phyloP scores from a whole-genome alignment of 1,140 invertebrate genomes.

The Scaptomyza montana region DNA sequence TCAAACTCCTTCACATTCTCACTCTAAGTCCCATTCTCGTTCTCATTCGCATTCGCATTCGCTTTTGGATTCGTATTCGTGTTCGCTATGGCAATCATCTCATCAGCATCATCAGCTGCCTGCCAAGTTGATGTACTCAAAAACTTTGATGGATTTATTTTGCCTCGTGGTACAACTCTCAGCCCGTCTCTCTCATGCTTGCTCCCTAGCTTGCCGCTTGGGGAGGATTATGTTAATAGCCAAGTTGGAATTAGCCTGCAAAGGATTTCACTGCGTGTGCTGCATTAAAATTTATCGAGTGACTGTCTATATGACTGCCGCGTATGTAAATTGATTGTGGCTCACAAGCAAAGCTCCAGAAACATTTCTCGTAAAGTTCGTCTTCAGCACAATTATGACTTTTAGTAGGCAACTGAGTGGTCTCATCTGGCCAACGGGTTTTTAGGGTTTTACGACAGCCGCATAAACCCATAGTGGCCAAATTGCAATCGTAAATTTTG shows the following conservation, averaged over 20 bases:
- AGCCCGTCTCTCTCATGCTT: neutral
- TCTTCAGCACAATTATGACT: conserved; percentile 52
- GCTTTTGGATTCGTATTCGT: conserved; percentile 14
- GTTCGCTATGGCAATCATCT: conserved; percentile 20
- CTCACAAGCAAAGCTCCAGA: conserved; percentile 8
- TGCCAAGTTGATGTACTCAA: conserved; percentile 24
- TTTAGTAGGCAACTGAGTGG: conserved; percentile 44
- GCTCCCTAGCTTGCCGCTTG: neutral
- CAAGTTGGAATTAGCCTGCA: conserved; percentile 46
- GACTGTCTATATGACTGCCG: conserved; percentile 27
- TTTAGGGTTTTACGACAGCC: conserved; percentile 38
- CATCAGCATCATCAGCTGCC: conserved; percentile 32
- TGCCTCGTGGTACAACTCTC: neutral
- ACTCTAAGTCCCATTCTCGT: too few species aligned
- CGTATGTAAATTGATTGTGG: conserved; percentile 56
- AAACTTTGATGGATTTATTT: conserved; percentile 48
- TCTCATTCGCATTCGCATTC: conserved; percentile 5
- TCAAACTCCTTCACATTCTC: conserved; percentile 20
- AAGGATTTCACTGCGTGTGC: conserved; percentile 34
- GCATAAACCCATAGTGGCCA: conserved; percentile 47
- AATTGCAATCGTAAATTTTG: conserved; percentile 53
- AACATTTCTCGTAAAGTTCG: conserved; percentile 40
- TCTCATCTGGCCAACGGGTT: conserved; percentile 41
- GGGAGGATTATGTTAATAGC: conserved; percentile 49
- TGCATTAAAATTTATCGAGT: conserved; percentile 59